Conservation (phyloP, 1,140 invertebrate genomes). For the Pseudomyrmex pallidus region DNA sequence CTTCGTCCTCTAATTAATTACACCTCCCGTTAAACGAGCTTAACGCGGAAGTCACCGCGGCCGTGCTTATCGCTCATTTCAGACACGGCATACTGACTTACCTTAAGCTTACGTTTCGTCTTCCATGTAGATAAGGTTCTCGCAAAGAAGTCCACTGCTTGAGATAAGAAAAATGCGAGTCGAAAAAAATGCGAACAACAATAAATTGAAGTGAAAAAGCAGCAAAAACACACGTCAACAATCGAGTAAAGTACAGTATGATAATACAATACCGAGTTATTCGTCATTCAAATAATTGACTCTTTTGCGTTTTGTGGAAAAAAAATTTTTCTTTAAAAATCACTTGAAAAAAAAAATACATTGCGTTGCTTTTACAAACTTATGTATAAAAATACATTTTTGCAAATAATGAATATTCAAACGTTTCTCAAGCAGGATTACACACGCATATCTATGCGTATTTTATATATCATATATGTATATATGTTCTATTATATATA, state of each 20-base stretch:
- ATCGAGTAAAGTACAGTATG: too few species aligned
- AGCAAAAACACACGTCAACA: background rate
- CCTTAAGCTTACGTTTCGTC: conserved; percentile 66
- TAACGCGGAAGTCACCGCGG: conserved; percentile 66
- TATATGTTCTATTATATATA: too few species aligned
- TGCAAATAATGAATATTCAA: too few species aligned
- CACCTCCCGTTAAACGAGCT: conserved; percentile 63
- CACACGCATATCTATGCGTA: too few species aligned
- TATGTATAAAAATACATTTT: conserved; percentile 7
- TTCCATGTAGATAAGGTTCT: conserved; percentile 74
- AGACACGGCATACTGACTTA: conserved; percentile 58
- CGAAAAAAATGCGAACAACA: conserved; percentile 5
- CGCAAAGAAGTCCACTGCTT: conserved; percentile 35
- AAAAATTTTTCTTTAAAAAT: background rate
- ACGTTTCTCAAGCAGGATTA: too few species aligned
- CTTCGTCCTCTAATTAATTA: conserved; percentile 72
- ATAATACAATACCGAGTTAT: too few species aligned
- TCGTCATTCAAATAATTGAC: background rate
- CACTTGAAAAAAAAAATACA: background rate
- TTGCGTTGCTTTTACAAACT: conserved; percentile 6
- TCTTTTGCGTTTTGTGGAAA: background rate
- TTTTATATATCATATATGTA: too few species aligned
- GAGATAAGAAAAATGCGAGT: conserved; percentile 15
- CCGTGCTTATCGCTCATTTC: conserved; percentile 69
- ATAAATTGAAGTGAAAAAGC: background rate